Base-by-base conservation (phyloP, 1,140 invertebrate genomes). In the Plectrocnemia conspersa region DNA sequence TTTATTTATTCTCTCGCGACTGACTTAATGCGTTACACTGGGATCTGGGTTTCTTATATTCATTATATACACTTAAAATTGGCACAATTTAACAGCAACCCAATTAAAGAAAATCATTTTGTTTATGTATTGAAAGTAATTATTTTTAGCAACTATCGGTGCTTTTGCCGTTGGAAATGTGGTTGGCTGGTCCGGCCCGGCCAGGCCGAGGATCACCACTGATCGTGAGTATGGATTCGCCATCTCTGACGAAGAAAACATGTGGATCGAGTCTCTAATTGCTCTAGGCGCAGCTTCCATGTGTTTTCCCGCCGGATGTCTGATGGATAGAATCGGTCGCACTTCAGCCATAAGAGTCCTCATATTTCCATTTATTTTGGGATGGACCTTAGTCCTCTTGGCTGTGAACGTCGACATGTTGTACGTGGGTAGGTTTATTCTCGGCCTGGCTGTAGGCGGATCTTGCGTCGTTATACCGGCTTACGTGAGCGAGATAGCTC, bases 401-500 rank as follows among this genome's bases (percentile, higher is more conserved):
- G 77, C 83, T 1, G 63, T 78, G 10, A 79, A 81, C 48, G 74
- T 87, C 0, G 69, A 67, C 1, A 82, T 88, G 77, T 77, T 88
- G 15, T 84, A 82, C 52, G 70, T 80, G 0, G 88, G 88, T 1
- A 78, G 89, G 45, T 83, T 90, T 52, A 78, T 91, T 2, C 81
- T 82, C 2, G 88, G 88, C 57, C 59, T 88, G 1, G 81, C 81
- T 11, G 80, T 79, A 35, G 89, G 89, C 35, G 81, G 85, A 1
- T 86, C 85, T 58, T 87, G 85, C 54, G 82, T 86, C 1, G 82
- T 82, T 1, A 85, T 82, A 0, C 88, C 89, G 0, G 78, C 89
- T 45, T 94, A 92, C 64, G 85, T 86, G 0, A 84, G 84, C 19
- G 91, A 93, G 74, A 88, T 89, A 25, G 81, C 86, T 0, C 85